These are phyloP conservation scores for Mus spretus DNA, from an alignment of 2,797 vertebrate genomes.

Conservation along the genomic window DNA sequence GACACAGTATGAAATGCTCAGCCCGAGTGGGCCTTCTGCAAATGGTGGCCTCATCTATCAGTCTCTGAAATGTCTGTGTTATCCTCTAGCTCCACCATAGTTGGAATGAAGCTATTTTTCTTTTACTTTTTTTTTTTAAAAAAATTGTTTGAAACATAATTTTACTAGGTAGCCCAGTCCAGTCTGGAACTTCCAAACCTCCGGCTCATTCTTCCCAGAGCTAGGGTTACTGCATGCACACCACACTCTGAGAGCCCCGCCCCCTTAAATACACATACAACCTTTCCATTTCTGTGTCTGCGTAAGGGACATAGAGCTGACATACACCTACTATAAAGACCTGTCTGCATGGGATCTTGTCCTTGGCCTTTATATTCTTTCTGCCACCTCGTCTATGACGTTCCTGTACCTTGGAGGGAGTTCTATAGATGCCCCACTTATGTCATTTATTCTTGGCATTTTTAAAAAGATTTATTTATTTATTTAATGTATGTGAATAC, in stretches of 20 bases:
- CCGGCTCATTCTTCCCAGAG: neutral
- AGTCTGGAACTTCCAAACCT: neutral
- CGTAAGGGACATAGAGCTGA: neutral
- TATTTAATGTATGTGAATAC: neutral
- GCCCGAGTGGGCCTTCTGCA: too few relatives aligned
- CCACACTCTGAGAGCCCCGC: neutral
- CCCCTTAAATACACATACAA: neutral
- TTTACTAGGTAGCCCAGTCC: neutral
- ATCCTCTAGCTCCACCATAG: neutral
- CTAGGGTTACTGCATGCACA: neutral
- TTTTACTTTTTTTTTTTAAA: neutral
- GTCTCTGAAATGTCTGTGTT: neutral
- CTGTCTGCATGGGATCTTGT: too few relatives aligned
- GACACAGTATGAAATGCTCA: neutral
- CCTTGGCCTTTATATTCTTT: neutral
- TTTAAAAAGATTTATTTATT: neutral
- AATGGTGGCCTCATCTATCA: neutral
- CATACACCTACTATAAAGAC: neutral
- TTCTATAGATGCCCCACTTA: neutral
- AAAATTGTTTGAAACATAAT: neutral
- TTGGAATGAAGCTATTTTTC: neutral
- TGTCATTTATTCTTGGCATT: neutral
- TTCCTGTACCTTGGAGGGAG: neutral
- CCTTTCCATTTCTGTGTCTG: neutral
- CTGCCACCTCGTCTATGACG: neutral